Evolutionary conservation across 2,888 invertebrate species (phyloP).

Genomic region (Cryptosula pallasiana): DNA sequence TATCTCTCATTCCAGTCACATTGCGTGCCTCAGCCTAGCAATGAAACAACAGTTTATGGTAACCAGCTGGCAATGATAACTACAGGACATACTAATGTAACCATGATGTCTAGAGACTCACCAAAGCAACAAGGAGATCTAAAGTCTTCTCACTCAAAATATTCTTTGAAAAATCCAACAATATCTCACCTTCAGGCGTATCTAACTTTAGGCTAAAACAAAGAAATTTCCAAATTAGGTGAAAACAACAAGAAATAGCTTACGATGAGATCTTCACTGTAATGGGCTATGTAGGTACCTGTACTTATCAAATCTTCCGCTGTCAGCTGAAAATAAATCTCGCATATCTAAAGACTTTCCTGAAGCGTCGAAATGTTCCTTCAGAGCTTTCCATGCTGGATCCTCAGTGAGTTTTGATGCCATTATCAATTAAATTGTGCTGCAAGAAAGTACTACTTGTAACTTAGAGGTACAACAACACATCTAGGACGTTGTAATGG

Average conservation of each 20-base stretch:
- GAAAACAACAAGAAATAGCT: no score
- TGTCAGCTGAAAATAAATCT: constrained; percentile 74
- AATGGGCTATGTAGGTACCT: no score
- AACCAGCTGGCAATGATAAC: no score
- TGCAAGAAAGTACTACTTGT: no score
- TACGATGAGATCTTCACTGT: no score
- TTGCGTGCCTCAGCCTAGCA: constrained; percentile 65
- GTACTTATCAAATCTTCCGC: constrained; percentile 78
- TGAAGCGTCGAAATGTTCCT: constrained; percentile 60
- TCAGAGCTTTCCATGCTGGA: constrained; percentile 37
- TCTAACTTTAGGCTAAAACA: constrained; percentile 64
- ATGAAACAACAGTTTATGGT: neutral
- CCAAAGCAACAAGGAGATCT: constrained; percentile 72
- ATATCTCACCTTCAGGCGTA: constrained; percentile 84
- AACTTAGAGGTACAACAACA: no score
- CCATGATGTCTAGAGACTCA: no score
- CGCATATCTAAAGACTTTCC: constrained; percentile 73
- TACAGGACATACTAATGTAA: no score
- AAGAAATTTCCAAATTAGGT: no score
- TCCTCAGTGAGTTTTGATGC: constrained; percentile 33
- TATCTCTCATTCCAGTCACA: constrained; percentile 77
- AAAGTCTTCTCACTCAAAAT: constrained; percentile 74
- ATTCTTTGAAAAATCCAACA: constrained; percentile 96
- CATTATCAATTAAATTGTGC: constrained; percentile 7
- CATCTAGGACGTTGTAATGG: no score